Evolutionary conservation across 1,140 invertebrate species (phyloP), one percentile per base, ranked within the genome.

Genomic region (Zaprionus kolodkinae): DNA sequence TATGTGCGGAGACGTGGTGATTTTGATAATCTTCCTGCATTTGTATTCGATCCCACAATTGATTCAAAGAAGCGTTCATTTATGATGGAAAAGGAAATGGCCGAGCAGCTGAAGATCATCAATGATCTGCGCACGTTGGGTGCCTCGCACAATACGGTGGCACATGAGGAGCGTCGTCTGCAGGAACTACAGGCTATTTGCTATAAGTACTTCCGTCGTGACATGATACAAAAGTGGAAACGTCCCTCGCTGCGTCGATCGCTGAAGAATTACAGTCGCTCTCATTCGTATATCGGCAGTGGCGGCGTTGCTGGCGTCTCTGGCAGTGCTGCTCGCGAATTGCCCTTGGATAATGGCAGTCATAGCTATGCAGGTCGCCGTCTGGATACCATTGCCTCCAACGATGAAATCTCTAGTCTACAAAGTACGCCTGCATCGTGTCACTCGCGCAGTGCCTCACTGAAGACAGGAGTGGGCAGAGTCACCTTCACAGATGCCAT

Each of bases 51-150:
- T 94, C 95, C 96, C 2, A 95, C 94, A 3, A 93, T 99, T 40
- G 97, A 98, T 92, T 95, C 97, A 0, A 97, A 97, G 87, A 96
- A 97, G 86, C 95, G 98, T 45, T 97, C 97, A 7, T 96, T 98
- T 88, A 94, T 99, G n/a, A 97, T 99, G 77, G 98, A 99, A 93
- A 97, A 97, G 91, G 98, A 99, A 93, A 99, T 99, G 97, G 98
- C 97, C 83, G 98, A 99, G 93, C 97, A 99, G 93, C 95, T 97
- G 0, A 98, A 97, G 93, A 96, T 98, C 40, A 98, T 99, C 57
- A 98, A 98, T 89, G 98, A 99, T 93, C 93, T 99, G 59, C 94
- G 97, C 85, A 96, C 96, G 5, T 93, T 98, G 15, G 98, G 98
- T 0, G 98, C 98, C 35, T 97, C 96, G n/a, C 96, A 97, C 85